Evolutionary conservation across 2,113 vertebrate genomes (phyloP).

Genomic region (Alouatta palliata): DNA sequence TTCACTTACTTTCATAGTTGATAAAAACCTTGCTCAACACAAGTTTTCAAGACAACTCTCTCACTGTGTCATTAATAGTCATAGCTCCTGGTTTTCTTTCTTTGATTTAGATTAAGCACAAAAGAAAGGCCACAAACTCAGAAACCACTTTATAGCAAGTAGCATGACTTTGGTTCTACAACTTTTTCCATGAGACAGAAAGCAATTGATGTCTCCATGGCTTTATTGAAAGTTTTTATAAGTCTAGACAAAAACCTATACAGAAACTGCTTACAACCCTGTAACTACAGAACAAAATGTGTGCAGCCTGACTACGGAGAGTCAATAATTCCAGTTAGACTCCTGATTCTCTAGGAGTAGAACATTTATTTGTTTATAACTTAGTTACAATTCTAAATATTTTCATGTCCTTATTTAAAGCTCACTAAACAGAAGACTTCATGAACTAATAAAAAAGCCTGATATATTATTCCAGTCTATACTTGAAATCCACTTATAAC

Average conservation of each 20-base stretch:
- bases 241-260: constrained; percentile 78
- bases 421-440: constrained; percentile 32
- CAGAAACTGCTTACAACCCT: constrained; percentile 61
- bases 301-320: constrained; percentile 29
- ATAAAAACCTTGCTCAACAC: constrained; percentile 32
- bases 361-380: constrained; percentile 55
- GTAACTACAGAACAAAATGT: constrained; percentile 43
- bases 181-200: constrained; percentile 73
- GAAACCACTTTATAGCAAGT: constrained; percentile 42
- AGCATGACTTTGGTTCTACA: constrained; percentile 29
- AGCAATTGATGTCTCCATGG: constrained; percentile 71
- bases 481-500: not conserved
- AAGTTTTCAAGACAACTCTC: constrained; percentile 46
- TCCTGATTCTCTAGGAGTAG: constrained; percentile 28
- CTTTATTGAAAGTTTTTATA: constrained; percentile 79
- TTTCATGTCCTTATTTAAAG: constrained; percentile 31
- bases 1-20: constrained; percentile 18
- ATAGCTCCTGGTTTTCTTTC: constrained; percentile 26
- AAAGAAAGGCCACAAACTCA: constrained; percentile 61
- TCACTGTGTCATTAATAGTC: constrained; percentile 14
- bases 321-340: constrained; percentile 47
- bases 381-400: constrained; percentile 51
- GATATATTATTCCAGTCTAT: not conserved
- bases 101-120: constrained; percentile 31
- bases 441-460: not conserved